Evolutionary conservation across 1,140 invertebrate species (phyloP).

Genomic region (Cepaea nemoralis): DNA sequence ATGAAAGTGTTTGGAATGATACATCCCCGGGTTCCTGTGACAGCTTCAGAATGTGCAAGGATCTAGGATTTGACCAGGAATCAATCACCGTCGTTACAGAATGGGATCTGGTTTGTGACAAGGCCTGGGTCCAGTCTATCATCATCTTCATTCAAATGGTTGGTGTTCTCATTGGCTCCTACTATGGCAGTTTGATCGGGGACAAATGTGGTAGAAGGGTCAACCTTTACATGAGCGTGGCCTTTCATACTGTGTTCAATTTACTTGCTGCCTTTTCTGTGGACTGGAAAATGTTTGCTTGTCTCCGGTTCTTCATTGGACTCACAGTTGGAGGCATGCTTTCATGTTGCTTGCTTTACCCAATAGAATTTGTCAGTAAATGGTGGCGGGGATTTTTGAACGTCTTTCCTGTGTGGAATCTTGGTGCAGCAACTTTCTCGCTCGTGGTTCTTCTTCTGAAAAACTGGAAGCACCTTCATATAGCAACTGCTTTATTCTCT

Average conservation of each 20-base stretch:
- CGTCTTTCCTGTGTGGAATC: slow-evolving; percentile 31
- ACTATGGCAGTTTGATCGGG: slow-evolving; percentile 53
- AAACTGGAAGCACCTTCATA: slow-evolving; percentile 44
- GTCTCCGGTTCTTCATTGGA: slow-evolving; percentile 56
- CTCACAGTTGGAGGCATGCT: slow-evolving; percentile 44
- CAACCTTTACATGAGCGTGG: slow-evolving; percentile 47
- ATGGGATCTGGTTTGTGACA: slow-evolving; percentile 61
- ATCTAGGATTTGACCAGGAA: not conserved
- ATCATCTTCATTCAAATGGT: slow-evolving; percentile 64
- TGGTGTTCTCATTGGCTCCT: slow-evolving; percentile 55
- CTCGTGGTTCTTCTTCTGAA: slow-evolving; percentile 20
- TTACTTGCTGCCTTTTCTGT: slow-evolving; percentile 45
- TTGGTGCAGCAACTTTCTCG: slow-evolving; percentile 27
- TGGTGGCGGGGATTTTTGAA: slow-evolving; percentile 46
- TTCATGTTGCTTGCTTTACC: slow-evolving; percentile 37
- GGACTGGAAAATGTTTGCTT: slow-evolving; percentile 60
- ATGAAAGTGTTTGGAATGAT: not conserved
- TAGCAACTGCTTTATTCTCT: slow-evolving; percentile 23
- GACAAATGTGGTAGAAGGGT: slow-evolving; percentile 58
- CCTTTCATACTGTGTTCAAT: slow-evolving; percentile 44
- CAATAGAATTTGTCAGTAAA: slow-evolving; percentile 48
- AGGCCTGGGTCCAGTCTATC: slow-evolving; percentile 47
- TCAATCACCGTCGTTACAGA: slow-evolving; percentile 27
- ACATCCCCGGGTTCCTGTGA: not conserved
- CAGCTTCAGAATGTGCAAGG: not conserved